Evolutionary conservation across 2,797 vertebrate genomes (phyloP), one percentile per base, ranked within the genome.

Genomic region (Poeciliopsis gracilis): DNA sequence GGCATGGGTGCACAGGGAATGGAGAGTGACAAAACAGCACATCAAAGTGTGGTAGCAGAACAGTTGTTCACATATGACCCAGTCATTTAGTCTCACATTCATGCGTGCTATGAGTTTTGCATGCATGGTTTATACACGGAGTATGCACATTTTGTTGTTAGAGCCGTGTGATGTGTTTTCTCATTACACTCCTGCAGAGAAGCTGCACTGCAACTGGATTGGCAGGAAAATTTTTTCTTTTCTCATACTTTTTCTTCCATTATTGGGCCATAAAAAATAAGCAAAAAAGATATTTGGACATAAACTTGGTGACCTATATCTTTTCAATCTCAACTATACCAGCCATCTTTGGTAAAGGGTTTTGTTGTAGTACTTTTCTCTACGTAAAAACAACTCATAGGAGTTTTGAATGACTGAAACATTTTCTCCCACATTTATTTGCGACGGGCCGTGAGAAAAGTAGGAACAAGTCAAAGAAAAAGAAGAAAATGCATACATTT

Each of bases 31-130:
- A 91, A 90, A 91, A 91, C 76, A 82, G 82, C n/a, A 84, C 88
- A 93, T 92, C 90, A 94, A 91, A 94, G 91, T 81, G 89, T 87
- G 84, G 79, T 20, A 81, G 73, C 73, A 69, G 78, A 87, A 72
- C 79, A 81, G 73, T 88, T 88, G 67, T 45, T 87, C 78, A 77
- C 83, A 71, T 63, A 79, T 88, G 87, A 88, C 87, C 77, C 15
- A 46, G 55, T 69, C 38, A 25, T 84, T 86, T 82, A 74, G 77
- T 75, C 78, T 81, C 73, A 55, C 76, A 79, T 57, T 70, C 41
- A 63, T 57, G 66, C 73, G 70, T 76, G 57, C 61, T 57, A 41
- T 25, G 23, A 33, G 38, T 41, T 67, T 45, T 67, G 66, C 77
- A 51, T 78, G 36, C 67, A 46, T 0, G 7, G 38, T 71, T 78